Percentiles rank a stretch among this genome's conserved stretches.
Evolutionary conservation across 1,140 invertebrate genomes (phyloP).

Genomic region (Acromyrmex charruanus): DNA sequence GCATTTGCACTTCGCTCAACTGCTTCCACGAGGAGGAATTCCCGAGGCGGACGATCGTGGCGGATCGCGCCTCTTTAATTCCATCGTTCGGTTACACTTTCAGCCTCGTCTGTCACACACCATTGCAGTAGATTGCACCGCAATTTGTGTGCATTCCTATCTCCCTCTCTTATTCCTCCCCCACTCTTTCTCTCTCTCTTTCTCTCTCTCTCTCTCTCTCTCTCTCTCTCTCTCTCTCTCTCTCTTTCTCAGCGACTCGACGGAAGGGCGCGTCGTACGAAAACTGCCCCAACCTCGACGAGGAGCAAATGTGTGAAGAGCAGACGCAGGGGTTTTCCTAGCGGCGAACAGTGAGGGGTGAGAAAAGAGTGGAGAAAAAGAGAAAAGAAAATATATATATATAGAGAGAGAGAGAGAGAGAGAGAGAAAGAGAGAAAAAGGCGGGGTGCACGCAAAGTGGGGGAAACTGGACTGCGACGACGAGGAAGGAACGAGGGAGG

Average conservation of each 20-base stretch:
- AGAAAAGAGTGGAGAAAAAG: constrained; percentile 16
- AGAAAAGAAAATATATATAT: background rate
- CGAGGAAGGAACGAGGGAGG: background rate
- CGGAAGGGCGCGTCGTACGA: constrained; percentile 75
- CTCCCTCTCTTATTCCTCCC: background rate
- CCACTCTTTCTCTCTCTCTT: background rate
- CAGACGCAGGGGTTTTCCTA: background rate
- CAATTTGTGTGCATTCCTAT: constrained; percentile 38
- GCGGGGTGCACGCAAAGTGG: constrained; percentile 23
- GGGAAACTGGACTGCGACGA: constrained; percentile 45
- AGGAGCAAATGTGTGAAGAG: constrained; percentile 54
- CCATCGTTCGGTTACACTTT: constrained; percentile 47
- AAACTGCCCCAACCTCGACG: constrained; percentile 76
- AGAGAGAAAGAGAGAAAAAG: background rate
- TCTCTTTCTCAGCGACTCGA: constrained; percentile 22
- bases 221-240: background rate
- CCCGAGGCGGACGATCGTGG: constrained; percentile 15
- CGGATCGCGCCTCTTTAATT: constrained; percentile 45
- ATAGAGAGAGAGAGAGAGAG: constrained; percentile 11
- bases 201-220: background rate
- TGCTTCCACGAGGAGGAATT: constrained; percentile 22
- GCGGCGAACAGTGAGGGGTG: background rate
- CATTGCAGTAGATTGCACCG: constrained; percentile 41
- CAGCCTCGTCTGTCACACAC: constrained; percentile 29
- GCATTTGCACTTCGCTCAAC: constrained; percentile 17